Evolutionary conservation across 2,888 invertebrate genomes (phyloP).

Genomic region (Xanthia icteritia): DNA sequence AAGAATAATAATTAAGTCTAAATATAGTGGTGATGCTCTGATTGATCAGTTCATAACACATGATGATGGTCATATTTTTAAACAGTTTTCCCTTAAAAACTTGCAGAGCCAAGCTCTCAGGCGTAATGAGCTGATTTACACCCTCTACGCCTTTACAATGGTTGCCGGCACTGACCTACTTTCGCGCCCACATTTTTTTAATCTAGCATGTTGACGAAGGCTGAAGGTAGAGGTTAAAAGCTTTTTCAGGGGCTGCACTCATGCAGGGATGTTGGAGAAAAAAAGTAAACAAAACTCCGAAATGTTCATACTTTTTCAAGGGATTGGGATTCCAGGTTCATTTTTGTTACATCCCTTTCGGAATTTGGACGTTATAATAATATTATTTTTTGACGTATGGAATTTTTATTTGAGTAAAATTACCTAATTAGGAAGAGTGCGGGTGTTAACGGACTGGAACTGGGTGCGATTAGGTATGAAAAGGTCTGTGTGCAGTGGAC

Average conservation of each 20-base stretch:
- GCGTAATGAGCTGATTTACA: constrained; percentile 48
- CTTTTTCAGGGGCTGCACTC: constrained; percentile 33
- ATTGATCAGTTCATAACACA: neutral
- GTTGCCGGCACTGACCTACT: constrained; percentile 47
- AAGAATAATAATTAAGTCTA: neutral
- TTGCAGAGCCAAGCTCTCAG: constrained; percentile 27
- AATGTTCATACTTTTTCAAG: constrained; percentile 2
- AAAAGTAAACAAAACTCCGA: constrained; percentile 7
- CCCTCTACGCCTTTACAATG: constrained; percentile 41
- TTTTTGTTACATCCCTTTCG: neutral
- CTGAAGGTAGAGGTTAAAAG: constrained; percentile 49
- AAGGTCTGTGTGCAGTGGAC: too few species aligned
- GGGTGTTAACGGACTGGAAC: too few species aligned
- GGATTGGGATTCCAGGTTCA: neutral
- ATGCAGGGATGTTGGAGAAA: neutral
- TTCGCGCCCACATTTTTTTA: constrained; percentile 41
- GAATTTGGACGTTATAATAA: neutral
- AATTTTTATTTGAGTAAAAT: too few species aligned
- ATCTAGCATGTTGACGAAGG: constrained; percentile 34
- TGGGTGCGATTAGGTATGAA: too few species aligned
- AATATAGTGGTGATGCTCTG: neutral
- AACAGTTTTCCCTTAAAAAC: constrained; percentile 8
- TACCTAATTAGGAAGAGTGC: too few species aligned
- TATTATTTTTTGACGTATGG: too few species aligned
- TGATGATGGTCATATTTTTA: neutral